phyloP scores from a whole-genome alignment of 30 jellyfish, hydroid and myxozoan species.

The Catostylus mosaicus region DNA sequence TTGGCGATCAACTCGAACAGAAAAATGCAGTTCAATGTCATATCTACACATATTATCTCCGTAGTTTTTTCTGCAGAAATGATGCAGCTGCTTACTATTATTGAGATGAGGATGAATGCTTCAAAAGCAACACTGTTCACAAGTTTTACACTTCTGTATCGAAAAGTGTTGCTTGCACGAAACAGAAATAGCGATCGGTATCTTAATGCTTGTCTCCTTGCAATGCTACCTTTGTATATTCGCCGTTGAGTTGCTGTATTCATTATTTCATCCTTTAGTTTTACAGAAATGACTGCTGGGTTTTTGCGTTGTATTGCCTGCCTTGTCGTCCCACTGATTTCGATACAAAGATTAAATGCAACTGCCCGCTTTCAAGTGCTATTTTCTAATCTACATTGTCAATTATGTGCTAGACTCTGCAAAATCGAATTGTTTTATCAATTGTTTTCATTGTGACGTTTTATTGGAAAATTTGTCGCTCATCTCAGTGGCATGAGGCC shows the following conservation, averaged over 20 bases:
- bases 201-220: conserved; percentile 30
- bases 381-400: no score
- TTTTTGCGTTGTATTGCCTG: not conserved
- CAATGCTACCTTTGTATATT: conserved; percentile 3
- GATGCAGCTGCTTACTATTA: conserved; percentile 61
- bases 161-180: conserved; percentile 26
- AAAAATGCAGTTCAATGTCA: conserved; percentile 43
- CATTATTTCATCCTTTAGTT: no score
- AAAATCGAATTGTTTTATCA: no score
- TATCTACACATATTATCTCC: conserved; percentile 1
- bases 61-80: not conserved
- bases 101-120: conserved; percentile 11
- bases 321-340: no score
- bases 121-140: conserved; percentile 50
- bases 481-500: no score
- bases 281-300: no score
- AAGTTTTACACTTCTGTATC: conserved; percentile 29
- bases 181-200: conserved; percentile 65
- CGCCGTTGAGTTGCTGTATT: not conserved
- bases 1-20: conserved; percentile 64
- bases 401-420: no score
- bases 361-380: no score
- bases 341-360: no score
- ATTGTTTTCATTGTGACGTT: no score
- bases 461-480: no score